Evolutionary conservation across 2,797 vertebrate species (phyloP).

Genomic region (Poeciliopsis turneri): DNA sequence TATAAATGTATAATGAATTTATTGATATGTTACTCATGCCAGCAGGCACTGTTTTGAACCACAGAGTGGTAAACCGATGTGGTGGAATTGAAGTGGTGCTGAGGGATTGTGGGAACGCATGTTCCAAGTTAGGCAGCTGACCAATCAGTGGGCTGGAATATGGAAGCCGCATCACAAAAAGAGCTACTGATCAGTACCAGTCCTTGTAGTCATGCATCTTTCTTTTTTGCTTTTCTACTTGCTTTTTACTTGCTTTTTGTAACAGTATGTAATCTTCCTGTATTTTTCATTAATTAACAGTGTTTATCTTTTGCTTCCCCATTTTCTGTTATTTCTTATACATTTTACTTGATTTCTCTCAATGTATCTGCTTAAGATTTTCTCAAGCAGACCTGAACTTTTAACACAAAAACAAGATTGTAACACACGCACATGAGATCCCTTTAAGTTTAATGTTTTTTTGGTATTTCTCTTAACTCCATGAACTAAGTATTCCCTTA

Average conservation of each 20-base stretch:
- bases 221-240: conserved; percentile 41
- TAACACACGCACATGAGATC: neutral
- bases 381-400: conserved; percentile 5
- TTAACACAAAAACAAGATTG: conserved; percentile 29
- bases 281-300: conserved; percentile 1
- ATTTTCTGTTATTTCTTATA: neutral
- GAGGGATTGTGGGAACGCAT: conserved; percentile 84
- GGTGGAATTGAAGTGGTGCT: conserved; percentile 84
- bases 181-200: conserved; percentile 81
- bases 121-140: conserved; percentile 80
- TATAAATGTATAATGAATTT: conserved; percentile 86
- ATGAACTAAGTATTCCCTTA: neutral
- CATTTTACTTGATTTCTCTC: neutral
- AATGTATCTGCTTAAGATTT: neutral
- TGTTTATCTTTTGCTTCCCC: neutral
- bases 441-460: conserved; percentile 36
- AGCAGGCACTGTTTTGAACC: conserved; percentile 80
- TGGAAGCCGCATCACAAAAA: conserved; percentile 79
- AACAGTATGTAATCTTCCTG: conserved; percentile 33
- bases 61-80: conserved; percentile 81
- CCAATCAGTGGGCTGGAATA: conserved; percentile 76
- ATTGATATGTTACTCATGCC: conserved; percentile 84
- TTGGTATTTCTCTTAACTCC: neutral
- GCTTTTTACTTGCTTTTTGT: conserved; percentile 29
- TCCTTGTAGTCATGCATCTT: conserved; percentile 68